Conservation (phyloP, 2,797 vertebrate species). For the Tenualosa ilisha region DNA sequence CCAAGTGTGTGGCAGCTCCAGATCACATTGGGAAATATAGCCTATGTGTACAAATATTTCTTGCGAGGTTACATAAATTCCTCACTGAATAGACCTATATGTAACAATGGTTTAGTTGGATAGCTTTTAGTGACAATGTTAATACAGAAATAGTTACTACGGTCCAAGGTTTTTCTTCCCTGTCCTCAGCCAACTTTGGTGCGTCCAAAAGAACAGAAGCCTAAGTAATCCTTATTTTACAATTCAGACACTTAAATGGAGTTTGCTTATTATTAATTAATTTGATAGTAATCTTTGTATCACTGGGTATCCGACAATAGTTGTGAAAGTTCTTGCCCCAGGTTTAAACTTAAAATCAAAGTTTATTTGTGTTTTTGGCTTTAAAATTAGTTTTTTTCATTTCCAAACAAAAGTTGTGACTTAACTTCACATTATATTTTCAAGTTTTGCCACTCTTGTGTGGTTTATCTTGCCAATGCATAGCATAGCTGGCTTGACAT, state of each 20-base stretch:
- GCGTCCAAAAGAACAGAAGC: not conserved
- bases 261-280: not conserved
- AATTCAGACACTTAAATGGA: not conserved
- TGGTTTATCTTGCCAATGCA: not conserved
- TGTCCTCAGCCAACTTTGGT: not conserved
- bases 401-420: not conserved
- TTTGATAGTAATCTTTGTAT: conserved; percentile 44
- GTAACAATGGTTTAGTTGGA: not conserved
- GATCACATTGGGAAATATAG: not conserved
- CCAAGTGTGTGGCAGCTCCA: not conserved
- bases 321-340: conserved; percentile 72
- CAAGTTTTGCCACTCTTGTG: not conserved
- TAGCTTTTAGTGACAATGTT: not conserved
- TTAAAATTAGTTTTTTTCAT: not conserved
- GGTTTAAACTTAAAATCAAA: not conserved
- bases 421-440: not conserved
- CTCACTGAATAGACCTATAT: not conserved
- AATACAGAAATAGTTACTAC: not conserved
- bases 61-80: not conserved
- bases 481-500: not conserved
- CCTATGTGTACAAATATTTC: not conserved
- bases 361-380: not conserved
- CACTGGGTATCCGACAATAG: conserved; percentile 79
- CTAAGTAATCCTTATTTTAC: not conserved
- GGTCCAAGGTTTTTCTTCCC: not conserved